Conservation (phyloP, 1,140 invertebrate species). For the Drosophila tani region DNA sequence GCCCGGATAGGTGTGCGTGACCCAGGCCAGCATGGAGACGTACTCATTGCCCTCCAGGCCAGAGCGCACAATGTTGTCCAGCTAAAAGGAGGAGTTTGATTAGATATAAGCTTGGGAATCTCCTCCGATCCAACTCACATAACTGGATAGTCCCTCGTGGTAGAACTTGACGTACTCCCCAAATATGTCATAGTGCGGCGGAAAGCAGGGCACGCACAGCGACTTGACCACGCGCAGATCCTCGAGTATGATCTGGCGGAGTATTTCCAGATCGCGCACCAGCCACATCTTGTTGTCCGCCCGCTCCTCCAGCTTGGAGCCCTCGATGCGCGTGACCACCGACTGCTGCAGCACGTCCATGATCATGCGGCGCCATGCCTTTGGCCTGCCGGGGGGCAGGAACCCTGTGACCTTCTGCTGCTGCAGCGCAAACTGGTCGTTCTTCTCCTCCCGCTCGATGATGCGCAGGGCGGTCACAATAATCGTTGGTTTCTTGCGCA, state of each 20-base stretch:
- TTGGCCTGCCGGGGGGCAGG: conserved; percentile 96
- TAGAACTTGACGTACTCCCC: conserved; percentile 97
- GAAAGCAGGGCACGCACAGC: conserved; percentile 97
- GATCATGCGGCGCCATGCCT: conserved; percentile 95
- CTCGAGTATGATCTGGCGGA: conserved; percentile 94
- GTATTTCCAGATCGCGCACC: conserved; percentile 91
- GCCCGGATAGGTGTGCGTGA: conserved; percentile 94
- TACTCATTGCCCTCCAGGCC: conserved; percentile 98
- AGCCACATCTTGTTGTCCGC: conserved; percentile 98
- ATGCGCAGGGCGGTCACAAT: conserved; percentile 98
- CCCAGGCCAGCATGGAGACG: conserved; percentile 97
- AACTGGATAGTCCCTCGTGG: conserved; percentile 93
- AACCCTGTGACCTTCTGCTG: conserved; percentile 94
- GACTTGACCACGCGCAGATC: conserved; percentile 97
- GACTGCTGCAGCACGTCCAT: conserved; percentile 93
- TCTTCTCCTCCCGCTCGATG: conserved; percentile 98
- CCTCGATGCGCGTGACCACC: conserved; percentile 93
- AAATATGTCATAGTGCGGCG: conserved; percentile 97
- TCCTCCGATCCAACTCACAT: conserved; percentile 87
- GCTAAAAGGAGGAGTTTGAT: conserved; percentile 85
- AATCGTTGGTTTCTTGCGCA: conserved; percentile 97
- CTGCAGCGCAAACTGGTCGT: conserved; percentile 92
- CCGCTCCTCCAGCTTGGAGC: conserved; percentile 96
- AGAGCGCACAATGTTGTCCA: conserved; percentile 94
- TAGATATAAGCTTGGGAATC: not conserved